Conservation (phyloP, 1,140 invertebrate genomes). For the Carposina sasakii region DNA sequence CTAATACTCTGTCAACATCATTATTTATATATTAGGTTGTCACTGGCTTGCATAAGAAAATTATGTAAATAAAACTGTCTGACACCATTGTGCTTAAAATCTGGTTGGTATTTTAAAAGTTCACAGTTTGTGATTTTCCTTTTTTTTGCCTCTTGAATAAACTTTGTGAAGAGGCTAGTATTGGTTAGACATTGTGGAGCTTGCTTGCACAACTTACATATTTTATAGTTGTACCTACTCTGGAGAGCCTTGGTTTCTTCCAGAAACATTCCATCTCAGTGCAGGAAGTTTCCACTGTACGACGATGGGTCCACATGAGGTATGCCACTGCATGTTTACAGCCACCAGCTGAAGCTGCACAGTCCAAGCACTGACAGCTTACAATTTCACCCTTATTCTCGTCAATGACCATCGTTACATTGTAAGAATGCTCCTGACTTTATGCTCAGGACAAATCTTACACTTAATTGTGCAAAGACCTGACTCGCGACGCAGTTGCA, state of each 20-base stretch:
- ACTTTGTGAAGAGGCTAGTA: conserved; percentile 12
- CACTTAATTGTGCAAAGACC: conserved; percentile 21
- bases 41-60: too few species aligned
- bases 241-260: conserved; percentile 33
- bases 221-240: conserved; percentile 18
- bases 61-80: not conserved
- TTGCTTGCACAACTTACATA: conserved; percentile 14
- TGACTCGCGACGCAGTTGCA: conserved; percentile 17
- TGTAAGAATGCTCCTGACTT: conserved; percentile 20
- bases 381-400: conserved; percentile 18
- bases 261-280: conserved; percentile 43
- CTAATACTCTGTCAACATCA: too few species aligned
- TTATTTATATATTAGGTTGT: too few species aligned
- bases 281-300: conserved; percentile 41
- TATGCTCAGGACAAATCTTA: conserved; percentile 29
- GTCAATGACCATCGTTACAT: conserved; percentile 16
- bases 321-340: conserved; percentile 35
- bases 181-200: too few species aligned
- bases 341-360: conserved; percentile 21
- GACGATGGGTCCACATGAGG: conserved; percentile 50
- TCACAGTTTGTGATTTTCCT: conserved; percentile 24
- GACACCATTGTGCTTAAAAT: not conserved
- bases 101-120: conserved; percentile 9
- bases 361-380: conserved; percentile 22
- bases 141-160: conserved; percentile 21